Conservation (phyloP, 2,888 invertebrate species). For the Phaedon cochleariae region DNA sequence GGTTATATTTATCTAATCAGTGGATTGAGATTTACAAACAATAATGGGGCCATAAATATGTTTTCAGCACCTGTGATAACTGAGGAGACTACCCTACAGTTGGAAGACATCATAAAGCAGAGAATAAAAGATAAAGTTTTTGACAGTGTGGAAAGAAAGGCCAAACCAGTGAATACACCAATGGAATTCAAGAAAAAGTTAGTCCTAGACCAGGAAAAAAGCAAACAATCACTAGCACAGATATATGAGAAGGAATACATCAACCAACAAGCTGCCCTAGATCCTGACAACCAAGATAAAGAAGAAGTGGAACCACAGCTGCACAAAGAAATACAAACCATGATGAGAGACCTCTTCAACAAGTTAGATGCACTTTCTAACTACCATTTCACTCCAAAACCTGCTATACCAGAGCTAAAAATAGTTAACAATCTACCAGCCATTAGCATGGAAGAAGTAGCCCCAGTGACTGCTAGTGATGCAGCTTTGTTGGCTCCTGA, state of each 20-base stretch:
- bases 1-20: too few species aligned
- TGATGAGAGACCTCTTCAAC: slow-evolving; percentile 79
- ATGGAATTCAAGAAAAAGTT: slow-evolving; percentile 87
- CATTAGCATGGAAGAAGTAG: slow-evolving; percentile 94
- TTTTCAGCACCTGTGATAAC: slow-evolving; percentile 85
- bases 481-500: slow-evolving; percentile 89
- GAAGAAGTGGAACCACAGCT: slow-evolving; percentile 75
- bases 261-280: slow-evolving; percentile 68
- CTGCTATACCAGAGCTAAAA: slow-evolving; percentile 84
- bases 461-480: slow-evolving; percentile 87
- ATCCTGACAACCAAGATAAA: slow-evolving; percentile 67
- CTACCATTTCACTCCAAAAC: slow-evolving; percentile 93
- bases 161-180: slow-evolving; percentile 83
- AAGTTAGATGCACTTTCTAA: slow-evolving; percentile 93
- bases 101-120: slow-evolving; percentile 92
- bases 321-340: slow-evolving; percentile 79
- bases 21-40: too few species aligned
- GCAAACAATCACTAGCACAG: slow-evolving; percentile 90
- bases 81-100: slow-evolving; percentile 83
- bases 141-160: slow-evolving; percentile 92
- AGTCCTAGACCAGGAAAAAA: slow-evolving; percentile 91
- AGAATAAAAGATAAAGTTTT: slow-evolving; percentile 93
- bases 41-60: too few species aligned
- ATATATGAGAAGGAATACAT: slow-evolving; percentile 92
- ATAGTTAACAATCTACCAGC: slow-evolving; percentile 92